Base-by-base conservation (phyloP, 2,888 invertebrate genomes). In the Tineola bisselliella region DNA sequence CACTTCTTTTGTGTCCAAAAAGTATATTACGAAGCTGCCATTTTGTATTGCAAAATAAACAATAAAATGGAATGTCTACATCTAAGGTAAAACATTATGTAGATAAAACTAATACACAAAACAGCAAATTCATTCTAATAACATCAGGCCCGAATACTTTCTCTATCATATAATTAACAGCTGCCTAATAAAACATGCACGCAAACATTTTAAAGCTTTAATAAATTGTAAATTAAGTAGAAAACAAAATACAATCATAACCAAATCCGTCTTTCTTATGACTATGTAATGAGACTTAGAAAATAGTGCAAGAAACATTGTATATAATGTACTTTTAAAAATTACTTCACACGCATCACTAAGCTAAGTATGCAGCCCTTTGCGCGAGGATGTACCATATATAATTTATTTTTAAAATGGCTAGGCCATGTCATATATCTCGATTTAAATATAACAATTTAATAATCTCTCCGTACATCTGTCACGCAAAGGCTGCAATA, bases 101-200 rank as follows among this genome's bases (percentile, higher is more conserved):
- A 31, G n/a, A 25, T 25, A 4, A 25, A 25, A 25, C 2, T 25
- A 25, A 25, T 25, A 25, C 2, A 25, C 25, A 25, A 25, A 25
- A 25, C 25, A 25, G 25, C 25, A 25, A n/a, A 33, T 33, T 13
- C 4, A 13, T 43, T 33, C n/a, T 12, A 43, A 10, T 8, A 8
- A 43, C 43, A 43, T 43, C 43, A 5, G 43, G 43, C 43, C 43
- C 43, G 3, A 43, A 3, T 3, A 6, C 43, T 10, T 43, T 4
- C 8, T 3, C 8, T 10, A 13, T 11, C 67, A 74, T 65, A 74
- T 80, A 79, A 66, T 68, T 75, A 74, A 77, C 76, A 82, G 83
- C 81, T 82, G 82, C 83, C 83, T 68, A 68, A 63, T 62, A 61
- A 3, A 15, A 70, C 76, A 73, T 71, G 75, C 80, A 75, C 79